Evolutionary conservation across 2,113 vertebrate species (phyloP).

Genomic region (Rhombomys opimus): DNA sequence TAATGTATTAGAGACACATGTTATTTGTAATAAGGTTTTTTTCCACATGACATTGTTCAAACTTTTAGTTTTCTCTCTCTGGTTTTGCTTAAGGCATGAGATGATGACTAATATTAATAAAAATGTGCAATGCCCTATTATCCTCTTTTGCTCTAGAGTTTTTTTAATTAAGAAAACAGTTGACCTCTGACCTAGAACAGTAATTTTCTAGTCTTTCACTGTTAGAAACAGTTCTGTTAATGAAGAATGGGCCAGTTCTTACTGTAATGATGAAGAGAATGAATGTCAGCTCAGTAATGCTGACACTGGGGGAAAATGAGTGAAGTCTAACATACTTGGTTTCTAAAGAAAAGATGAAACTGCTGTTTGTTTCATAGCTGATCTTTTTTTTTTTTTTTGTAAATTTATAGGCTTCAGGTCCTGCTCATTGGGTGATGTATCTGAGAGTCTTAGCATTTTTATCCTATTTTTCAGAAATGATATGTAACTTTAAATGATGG

Average conservation of each 20-base stretch:
- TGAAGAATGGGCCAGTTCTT: not conserved
- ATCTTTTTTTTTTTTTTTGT: conserved; percentile 36
- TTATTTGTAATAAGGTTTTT: not conserved
- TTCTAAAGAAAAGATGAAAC: conserved; percentile 35
- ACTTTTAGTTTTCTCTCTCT: not conserved
- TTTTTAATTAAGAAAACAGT: not conserved
- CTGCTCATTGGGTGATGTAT: conserved; percentile 32
- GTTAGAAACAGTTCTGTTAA: not conserved
- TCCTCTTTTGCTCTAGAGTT: not conserved
- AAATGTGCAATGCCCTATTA: not conserved
- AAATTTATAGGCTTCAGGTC: conserved; percentile 23
- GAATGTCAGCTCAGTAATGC: not conserved
- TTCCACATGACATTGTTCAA: not conserved
- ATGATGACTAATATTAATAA: not conserved
- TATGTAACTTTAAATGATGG: conserved; percentile 57
- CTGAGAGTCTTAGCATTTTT: conserved; percentile 43
- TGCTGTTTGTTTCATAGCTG: conserved; percentile 29
- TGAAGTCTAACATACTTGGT: conserved; percentile 22
- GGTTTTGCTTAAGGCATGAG: not conserved
- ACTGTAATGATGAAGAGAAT: not conserved
- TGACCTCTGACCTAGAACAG: not conserved
- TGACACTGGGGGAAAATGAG: not conserved
- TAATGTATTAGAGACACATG: not conserved
- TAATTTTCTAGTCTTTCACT: not conserved
- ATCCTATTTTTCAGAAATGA: conserved; percentile 33